Evolutionary conservation across 2,888 invertebrate genomes (phyloP).

Genomic region (Sphaeridia pumilis): DNA sequence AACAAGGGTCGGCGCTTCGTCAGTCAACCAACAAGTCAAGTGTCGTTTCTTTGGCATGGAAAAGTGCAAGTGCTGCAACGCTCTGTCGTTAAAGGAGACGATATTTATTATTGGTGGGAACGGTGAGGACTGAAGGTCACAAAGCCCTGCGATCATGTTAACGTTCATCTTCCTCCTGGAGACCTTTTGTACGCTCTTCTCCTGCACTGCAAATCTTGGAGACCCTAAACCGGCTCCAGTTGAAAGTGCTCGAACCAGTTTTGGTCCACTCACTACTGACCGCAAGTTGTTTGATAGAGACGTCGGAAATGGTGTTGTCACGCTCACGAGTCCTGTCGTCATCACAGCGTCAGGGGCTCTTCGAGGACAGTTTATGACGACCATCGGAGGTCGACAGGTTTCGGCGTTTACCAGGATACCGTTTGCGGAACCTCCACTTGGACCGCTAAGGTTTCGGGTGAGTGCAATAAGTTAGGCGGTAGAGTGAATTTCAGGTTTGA

Average conservation of each 20-base stretch:
- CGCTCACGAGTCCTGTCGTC: slow-evolving; percentile 19
- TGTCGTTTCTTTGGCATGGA: not conserved
- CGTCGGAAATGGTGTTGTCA: not conserved
- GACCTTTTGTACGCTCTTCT: slow-evolving; percentile 9
- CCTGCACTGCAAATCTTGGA: slow-evolving; percentile 5
- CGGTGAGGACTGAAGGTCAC: too few species aligned
- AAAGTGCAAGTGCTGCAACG: not conserved
- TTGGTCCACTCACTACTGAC: not conserved
- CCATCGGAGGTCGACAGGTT: slow-evolving; percentile 21
- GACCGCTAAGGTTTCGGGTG: slow-evolving; percentile 12
- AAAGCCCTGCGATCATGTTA: slow-evolving; percentile 1
- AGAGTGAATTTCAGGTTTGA: too few species aligned
- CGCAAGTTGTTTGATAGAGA: not conserved
- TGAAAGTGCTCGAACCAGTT: not conserved
- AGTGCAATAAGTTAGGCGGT: too few species aligned
- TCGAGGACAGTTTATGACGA: slow-evolving; percentile 25
- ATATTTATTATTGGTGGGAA: too few species aligned
- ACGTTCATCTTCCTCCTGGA: slow-evolving; percentile 13
- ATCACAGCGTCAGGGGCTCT: slow-evolving; percentile 23
- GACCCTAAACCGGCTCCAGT: slow-evolving; percentile 12
- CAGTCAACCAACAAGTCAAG: not conserved
- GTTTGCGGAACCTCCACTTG: slow-evolving; percentile 16
- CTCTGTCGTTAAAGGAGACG: too few species aligned
- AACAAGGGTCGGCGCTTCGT: too few species aligned
- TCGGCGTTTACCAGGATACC: slow-evolving; percentile 23